A percentile compares a stretch with the other conserved stretches of the same genome.
phyloP scores from a whole-genome alignment of 2,888 invertebrate genomes.

The Automeris io region DNA sequence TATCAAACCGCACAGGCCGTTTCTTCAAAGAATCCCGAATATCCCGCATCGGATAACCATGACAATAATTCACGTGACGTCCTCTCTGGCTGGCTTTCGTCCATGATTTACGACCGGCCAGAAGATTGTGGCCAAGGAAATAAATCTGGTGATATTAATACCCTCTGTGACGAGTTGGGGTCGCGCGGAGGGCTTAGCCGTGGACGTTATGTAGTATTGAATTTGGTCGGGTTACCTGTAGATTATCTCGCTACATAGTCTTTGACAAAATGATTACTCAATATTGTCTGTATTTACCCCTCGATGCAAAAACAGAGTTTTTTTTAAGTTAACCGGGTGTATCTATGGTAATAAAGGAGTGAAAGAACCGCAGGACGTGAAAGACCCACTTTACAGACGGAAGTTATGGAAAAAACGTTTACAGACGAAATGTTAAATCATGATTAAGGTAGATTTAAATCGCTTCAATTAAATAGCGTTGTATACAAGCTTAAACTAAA shows the following conservation, averaged over 20 bases:
- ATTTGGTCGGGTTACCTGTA: not conserved
- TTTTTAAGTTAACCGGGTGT: too few species aligned
- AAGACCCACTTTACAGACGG: too few species aligned
- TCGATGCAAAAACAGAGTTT: too few species aligned
- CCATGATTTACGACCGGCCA: constrained; percentile 48
- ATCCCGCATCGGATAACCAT: constrained; percentile 42
- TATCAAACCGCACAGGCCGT: not conserved
- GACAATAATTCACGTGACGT: constrained; percentile 52
- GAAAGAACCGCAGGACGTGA: too few species aligned
- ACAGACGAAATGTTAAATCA: too few species aligned
- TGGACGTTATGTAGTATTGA: not conserved
- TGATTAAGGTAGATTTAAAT: too few species aligned
- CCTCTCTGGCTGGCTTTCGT: constrained; percentile 28
- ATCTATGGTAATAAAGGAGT: too few species aligned
- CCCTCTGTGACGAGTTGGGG: constrained; percentile 9
- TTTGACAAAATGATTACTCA: too few species aligned
- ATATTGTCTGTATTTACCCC: too few species aligned
- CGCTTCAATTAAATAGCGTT: too few species aligned
- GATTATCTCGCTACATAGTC: not conserved
- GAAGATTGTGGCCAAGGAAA: constrained; percentile 48
- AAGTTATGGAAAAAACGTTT: too few species aligned
- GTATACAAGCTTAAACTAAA: too few species aligned
- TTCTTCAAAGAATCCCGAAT: constrained; percentile 1
- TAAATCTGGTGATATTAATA: constrained; percentile 52
- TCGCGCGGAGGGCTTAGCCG: not conserved